Percentiles rank a stretch among this genome's conserved stretches.
These are phyloP conservation scores for Pipistrellus kuhlii DNA, from an alignment of 2,797 vertebrate genomes.

Conservation along the genomic window DNA sequence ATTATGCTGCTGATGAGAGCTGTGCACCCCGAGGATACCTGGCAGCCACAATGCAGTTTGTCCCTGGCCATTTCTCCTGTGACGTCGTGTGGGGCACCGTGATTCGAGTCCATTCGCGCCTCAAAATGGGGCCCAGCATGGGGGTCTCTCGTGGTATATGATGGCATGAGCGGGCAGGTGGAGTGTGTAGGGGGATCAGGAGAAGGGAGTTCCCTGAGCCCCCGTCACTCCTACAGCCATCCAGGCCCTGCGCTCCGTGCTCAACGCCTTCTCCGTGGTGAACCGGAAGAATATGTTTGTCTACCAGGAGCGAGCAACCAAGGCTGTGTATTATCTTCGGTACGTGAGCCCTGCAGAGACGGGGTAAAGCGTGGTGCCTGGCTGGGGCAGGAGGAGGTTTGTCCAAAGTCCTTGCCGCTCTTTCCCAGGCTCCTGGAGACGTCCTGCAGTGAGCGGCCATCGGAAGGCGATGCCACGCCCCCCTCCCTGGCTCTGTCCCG, in stretches of 20 bases:
- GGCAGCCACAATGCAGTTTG: slow-evolving; percentile 99
- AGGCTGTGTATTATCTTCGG: slow-evolving; percentile 99
- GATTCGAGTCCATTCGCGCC: slow-evolving; percentile 97
- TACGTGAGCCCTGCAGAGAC: slow-evolving; percentile 84
- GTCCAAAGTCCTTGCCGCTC: neutral
- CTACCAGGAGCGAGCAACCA: slow-evolving; percentile 97
- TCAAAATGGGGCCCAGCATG: slow-evolving; percentile 99
- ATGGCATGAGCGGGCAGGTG: neutral
- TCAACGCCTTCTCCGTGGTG: slow-evolving; percentile 97
- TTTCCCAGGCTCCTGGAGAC: slow-evolving; percentile 94
- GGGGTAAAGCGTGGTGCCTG: neutral
- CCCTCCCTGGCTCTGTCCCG: slow-evolving; percentile 93
- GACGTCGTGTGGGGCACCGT: slow-evolving; percentile 96
- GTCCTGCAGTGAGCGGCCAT: slow-evolving; percentile 91
- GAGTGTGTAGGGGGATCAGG: neutral
- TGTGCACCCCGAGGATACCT: slow-evolving; percentile 97
- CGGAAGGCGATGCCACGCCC: slow-evolving; percentile 89
- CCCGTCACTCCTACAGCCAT: slow-evolving; percentile 90
- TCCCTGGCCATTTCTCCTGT: slow-evolving; percentile 97
- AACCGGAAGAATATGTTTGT: slow-evolving; percentile 99
- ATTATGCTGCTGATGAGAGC: slow-evolving; percentile 95
- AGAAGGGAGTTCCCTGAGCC: neutral
- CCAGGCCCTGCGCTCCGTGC: slow-evolving; percentile 96
- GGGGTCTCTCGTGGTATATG: slow-evolving; percentile 91
- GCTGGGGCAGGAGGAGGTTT: neutral